phyloP scores from a whole-genome alignment of 2,888 invertebrate genomes.

The Hemaris fuciformis region DNA sequence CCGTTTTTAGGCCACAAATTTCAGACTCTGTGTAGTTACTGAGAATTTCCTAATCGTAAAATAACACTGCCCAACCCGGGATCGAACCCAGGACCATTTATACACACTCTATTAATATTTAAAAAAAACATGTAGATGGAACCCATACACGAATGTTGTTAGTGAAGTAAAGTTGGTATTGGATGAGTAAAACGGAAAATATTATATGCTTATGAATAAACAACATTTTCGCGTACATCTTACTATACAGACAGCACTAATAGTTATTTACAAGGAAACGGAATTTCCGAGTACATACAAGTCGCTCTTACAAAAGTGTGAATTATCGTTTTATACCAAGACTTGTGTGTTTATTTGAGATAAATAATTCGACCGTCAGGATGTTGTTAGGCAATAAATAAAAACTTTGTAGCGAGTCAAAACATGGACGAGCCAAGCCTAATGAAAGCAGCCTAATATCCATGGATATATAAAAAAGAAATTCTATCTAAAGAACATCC shows the following conservation, averaged over 20 bases:
- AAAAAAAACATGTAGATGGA: too few species aligned
- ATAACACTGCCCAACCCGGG: too few species aligned
- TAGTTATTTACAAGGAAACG: too few species aligned
- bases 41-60: too few species aligned
- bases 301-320: neutral
- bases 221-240: neutral
- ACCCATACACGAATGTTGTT: too few species aligned
- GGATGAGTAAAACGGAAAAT: too few species aligned
- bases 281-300: neutral
- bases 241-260: neutral
- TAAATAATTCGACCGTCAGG: neutral
- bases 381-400: neutral
- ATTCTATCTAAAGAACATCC: slow-evolving; percentile 12
- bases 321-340: neutral
- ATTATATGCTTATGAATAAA: neutral
- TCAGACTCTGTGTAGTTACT: too few species aligned
- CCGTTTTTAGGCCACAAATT: too few species aligned
- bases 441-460: neutral
- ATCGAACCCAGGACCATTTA: too few species aligned
- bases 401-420: neutral
- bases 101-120: too few species aligned
- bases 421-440: neutral
- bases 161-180: too few species aligned
- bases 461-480: slow-evolving; percentile 9
- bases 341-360: neutral